Conservation (phyloP, 1,140 invertebrate species). For the Meloidogyne chitwoodi region DNA sequence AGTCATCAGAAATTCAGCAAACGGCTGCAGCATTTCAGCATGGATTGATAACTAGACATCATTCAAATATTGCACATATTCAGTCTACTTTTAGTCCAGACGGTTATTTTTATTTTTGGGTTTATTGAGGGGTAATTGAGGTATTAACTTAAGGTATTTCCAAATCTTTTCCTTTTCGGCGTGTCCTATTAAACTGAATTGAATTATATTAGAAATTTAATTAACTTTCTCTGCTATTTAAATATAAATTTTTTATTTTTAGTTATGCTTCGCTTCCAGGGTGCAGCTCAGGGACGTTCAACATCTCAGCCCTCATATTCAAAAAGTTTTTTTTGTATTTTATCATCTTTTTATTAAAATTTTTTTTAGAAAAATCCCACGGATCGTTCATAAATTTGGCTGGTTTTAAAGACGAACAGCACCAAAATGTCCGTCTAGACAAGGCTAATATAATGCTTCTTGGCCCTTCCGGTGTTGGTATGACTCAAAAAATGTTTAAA, state of each 20-base stretch:
- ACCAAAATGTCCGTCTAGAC: constrained; percentile 72
- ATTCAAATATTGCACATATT: not conserved
- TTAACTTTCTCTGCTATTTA: too few species aligned
- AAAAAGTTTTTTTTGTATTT: not conserved
- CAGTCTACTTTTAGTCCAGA: not conserved
- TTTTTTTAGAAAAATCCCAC: not conserved
- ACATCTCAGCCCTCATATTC: not conserved
- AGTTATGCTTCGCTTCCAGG: not conserved
- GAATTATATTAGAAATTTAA: too few species aligned
- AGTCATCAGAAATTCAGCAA: not conserved
- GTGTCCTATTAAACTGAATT: too few species aligned
- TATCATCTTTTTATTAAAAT: not conserved
- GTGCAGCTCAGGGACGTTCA: not conserved
- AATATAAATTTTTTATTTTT: not conserved
- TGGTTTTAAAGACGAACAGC: constrained; percentile 67
- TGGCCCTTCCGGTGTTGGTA: constrained; percentile 88
- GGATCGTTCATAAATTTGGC: not conserved
- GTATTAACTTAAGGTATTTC: too few species aligned
- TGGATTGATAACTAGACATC: not conserved
- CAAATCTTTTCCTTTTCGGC: too few species aligned
- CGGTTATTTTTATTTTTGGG: not conserved
- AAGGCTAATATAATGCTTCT: constrained; percentile 95
- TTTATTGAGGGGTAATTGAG: not conserved
- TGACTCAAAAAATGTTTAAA: not conserved
- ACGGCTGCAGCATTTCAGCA: not conserved